These are phyloP conservation scores for Dione vanillae DNA, from an alignment of 2,888 invertebrate species.

Conservation along the genomic window DNA sequence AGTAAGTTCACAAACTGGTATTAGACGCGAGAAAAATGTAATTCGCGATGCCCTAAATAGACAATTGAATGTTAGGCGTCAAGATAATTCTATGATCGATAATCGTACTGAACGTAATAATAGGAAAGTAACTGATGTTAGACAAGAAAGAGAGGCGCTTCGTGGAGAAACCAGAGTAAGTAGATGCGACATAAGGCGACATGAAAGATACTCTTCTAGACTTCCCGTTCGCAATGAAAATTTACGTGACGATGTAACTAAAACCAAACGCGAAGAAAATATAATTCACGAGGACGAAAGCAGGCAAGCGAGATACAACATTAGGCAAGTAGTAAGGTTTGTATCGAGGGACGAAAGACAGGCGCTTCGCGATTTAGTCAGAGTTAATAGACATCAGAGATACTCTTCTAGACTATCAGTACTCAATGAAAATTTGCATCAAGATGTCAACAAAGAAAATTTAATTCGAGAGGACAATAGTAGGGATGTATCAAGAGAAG, in stretches of 20 bases:
- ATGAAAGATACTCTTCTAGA: neutral
- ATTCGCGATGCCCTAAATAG: neutral
- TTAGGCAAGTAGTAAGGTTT: neutral
- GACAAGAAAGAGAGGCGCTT: neutral
- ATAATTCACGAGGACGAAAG: neutral
- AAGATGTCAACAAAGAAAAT: too few species aligned
- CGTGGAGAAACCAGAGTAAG: neutral
- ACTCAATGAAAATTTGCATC: too few species aligned
- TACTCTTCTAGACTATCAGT: too few species aligned
- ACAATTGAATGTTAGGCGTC: neutral
- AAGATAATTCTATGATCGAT: neutral
- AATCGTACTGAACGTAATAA: neutral
- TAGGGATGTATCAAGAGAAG: neutral
- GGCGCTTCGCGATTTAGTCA: too few species aligned
- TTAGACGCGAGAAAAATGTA: neutral
- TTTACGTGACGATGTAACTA: neutral
- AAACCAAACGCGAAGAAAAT: neutral
- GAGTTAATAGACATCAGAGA: too few species aligned
- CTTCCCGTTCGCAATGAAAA: neutral
- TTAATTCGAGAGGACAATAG: too few species aligned
- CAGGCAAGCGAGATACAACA: neutral
- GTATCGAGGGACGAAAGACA: neutral
- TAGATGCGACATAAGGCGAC: neutral
- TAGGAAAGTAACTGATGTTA: neutral
- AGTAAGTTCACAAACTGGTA: neutral